Base-by-base conservation (phyloP, 2,113 vertebrate species). In the Connochaetes taurinus region DNA sequence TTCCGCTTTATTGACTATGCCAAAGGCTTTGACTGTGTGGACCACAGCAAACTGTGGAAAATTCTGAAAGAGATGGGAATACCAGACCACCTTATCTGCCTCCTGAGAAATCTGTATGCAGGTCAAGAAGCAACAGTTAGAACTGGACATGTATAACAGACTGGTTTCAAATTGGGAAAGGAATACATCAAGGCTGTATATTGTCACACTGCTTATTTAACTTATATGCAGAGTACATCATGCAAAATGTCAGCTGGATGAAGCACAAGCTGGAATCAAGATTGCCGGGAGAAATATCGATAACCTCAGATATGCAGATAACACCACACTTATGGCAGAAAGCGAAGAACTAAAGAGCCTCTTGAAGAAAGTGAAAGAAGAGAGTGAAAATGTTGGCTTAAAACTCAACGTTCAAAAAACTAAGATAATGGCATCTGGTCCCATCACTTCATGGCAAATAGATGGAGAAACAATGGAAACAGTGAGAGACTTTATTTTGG, bases 231-330 rank as follows among this genome's bases (percentile, higher is more conserved):
- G n/a, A 40, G 67, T 23, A 40, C n/a, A 71, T 40, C n/a, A 71
- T 71, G 33, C 9, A 10, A 67, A 67, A 67, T 36, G 64, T n/a
- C 17, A 36, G 64, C 4, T 67, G 64, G 33, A 67, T 36, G 8
- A 67, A 67, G 64, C 19, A 71, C 64, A 71, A 71, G n/a, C n/a
- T 36, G n/a, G n/a, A 36, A 67, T 67, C n/a, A 12, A 36, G 64
- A 36, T 36, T 23, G n/a, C n/a, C 0, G 0, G n/a, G n/a, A 71
- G 9, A 71, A 71, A 71, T 12, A 36, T 11, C 4, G 11, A 36
- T 12, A 71, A 36, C 19, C 64, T 71, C 64, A 71, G 17, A 67
- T 71, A 71, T 36, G 64, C n/a, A 71, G 64, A 36, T 71, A 17
- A 71, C 17, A 67, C 33, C 17, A 71, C 17, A 2, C n/a, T 71